A percentile compares a stretch with the other conserved stretches of the same genome.
Evolutionary conservation across 2,797 vertebrate species (phyloP).

Genomic region (Muraenolepis orangiensis): DNA sequence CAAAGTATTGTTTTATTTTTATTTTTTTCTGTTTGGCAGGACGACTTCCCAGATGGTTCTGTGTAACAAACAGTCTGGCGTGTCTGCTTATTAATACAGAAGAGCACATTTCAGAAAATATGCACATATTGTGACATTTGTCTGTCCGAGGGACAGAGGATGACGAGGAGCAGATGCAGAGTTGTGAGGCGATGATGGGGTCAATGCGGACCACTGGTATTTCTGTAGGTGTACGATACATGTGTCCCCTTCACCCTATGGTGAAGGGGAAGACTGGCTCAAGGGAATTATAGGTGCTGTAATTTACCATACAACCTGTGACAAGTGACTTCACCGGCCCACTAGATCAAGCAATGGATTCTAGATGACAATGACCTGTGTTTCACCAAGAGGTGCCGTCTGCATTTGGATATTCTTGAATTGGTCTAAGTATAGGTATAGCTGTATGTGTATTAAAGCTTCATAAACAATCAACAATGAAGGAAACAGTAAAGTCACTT

Average conservation of each 20-base stretch:
- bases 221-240: not conserved
- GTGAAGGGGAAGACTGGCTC: not conserved
- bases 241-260: no score
- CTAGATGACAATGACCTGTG: not conserved
- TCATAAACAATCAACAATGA: not conserved
- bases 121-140: not conserved
- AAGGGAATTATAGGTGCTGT: not conserved
- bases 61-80: no score
- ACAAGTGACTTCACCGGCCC: not conserved
- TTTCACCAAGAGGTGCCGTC: not conserved
- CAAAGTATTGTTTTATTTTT: no score
- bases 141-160: not conserved
- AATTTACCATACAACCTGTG: not conserved
- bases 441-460: not conserved
- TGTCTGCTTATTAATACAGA: no score
- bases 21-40: no score
- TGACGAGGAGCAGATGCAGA: not conserved
- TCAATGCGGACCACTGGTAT: not conserved
- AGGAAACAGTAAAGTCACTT: not conserved
- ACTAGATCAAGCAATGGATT: not conserved
- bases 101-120: not conserved
- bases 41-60: no score
- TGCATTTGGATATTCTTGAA: not conserved
- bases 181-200: not conserved
- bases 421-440: not conserved